Conservation (phyloP, 2,888 invertebrate species). For the Caenorhabditis sp. region DNA sequence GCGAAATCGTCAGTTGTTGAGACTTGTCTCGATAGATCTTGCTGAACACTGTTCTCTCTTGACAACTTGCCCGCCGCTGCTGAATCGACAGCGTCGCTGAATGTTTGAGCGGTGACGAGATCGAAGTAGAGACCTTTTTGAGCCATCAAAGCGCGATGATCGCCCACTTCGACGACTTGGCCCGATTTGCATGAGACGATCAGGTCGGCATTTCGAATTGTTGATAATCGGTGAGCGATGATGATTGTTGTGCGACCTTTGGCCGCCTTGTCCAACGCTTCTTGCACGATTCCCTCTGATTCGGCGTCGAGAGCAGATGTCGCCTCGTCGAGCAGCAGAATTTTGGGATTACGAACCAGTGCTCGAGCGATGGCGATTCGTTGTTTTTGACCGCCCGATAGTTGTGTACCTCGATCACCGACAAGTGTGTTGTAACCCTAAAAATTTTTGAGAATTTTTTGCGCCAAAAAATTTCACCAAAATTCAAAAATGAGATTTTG, state of each 20-base stretch:
- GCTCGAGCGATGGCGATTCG: constrained; percentile 66
- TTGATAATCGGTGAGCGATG: constrained; percentile 74
- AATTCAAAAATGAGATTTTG: too few species aligned
- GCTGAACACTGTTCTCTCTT: constrained; percentile 24
- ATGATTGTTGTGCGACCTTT: constrained; percentile 73
- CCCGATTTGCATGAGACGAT: constrained; percentile 72
- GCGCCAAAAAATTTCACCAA: neutral
- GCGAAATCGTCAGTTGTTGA: constrained; percentile 16
- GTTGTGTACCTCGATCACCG: constrained; percentile 62
- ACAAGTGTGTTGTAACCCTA: constrained; percentile 57
- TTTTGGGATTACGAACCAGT: constrained; percentile 58
- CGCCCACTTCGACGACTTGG: constrained; percentile 79
- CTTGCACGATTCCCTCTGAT: constrained; percentile 57
- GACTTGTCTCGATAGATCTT: neutral
- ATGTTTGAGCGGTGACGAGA: constrained; percentile 70
- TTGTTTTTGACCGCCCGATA: constrained; percentile 63
- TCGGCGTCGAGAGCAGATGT: constrained; percentile 60
- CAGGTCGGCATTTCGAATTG: constrained; percentile 74
- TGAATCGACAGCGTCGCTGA: constrained; percentile 56
- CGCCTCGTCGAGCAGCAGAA: constrained; percentile 63
- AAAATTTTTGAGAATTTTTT: neutral
- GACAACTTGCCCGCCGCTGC: constrained; percentile 26
- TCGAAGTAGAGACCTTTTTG: constrained; percentile 78
- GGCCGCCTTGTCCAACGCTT: constrained; percentile 75
- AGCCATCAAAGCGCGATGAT: constrained; percentile 78